These are phyloP conservation scores for Dicyrtoma fusca DNA, from an alignment of 2,888 invertebrate species.

Conservation along the genomic window DNA sequence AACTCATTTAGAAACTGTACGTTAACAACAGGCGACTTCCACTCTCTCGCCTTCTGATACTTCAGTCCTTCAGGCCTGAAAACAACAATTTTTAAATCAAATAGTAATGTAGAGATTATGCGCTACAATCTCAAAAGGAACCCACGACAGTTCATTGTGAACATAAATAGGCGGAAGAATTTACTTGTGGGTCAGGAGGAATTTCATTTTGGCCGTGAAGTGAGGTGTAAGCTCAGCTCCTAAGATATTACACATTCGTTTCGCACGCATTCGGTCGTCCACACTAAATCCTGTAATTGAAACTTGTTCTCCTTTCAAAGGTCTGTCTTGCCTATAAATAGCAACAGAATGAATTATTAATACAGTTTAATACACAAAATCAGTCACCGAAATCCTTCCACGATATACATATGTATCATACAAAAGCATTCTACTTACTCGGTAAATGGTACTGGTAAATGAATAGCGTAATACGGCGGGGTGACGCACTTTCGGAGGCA, in stretches of 20 bases:
- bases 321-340: conserved; percentile 67
- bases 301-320: conserved; percentile 68
- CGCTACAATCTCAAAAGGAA: neutral
- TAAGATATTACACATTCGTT: conserved; percentile 79
- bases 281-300: conserved; percentile 86
- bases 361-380: neutral
- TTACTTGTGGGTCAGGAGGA: conserved; percentile 63
- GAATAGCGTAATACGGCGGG: conserved; percentile 92
- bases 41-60: conserved; percentile 85
- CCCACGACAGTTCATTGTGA: too few species aligned
- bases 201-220: conserved; percentile 63
- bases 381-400: too few species aligned
- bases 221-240: conserved; percentile 78
- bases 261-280: conserved; percentile 79
- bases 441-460: conserved; percentile 76
- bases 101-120: conserved; percentile 4
- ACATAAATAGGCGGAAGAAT: conserved; percentile 34
- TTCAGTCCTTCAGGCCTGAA: conserved; percentile 82
- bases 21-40: conserved; percentile 89
- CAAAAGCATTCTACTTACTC: conserved; percentile 60
- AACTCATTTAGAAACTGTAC: conserved; percentile 92
- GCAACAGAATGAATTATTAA: neutral
- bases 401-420: too few species aligned
- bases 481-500: conserved; percentile 80
- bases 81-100: conserved; percentile 25